These are phyloP conservation scores for Mythimna lalbum DNA, from an alignment of 2,888 invertebrate species.

Conservation along the genomic window DNA sequence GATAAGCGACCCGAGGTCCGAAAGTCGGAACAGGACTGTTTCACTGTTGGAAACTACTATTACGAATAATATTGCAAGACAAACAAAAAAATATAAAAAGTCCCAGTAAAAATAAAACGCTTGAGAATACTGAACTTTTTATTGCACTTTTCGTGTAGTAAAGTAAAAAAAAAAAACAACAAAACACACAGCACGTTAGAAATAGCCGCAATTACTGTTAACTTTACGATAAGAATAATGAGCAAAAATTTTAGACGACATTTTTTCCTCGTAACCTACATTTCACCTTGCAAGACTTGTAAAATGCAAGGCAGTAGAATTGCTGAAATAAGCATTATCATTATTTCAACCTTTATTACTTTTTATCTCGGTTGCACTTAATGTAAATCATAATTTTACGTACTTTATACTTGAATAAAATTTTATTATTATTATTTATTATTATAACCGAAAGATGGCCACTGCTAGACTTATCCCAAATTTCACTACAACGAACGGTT, in stretches of 20 bases:
- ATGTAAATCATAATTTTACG: too few species aligned
- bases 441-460: too few species aligned
- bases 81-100: background rate
- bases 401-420: too few species aligned
- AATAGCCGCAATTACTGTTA: slow-evolving; percentile 17
- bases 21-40: too few species aligned
- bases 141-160: background rate
- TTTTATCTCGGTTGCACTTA: too few species aligned
- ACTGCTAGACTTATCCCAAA: too few species aligned
- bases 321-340: slow-evolving; percentile 5
- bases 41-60: too few species aligned
- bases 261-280: slow-evolving; percentile 8
- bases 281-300: slow-evolving; percentile 4
- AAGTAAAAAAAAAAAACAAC: slow-evolving; percentile 5
- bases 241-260: slow-evolving; percentile 5
- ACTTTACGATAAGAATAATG: slow-evolving; percentile 19
- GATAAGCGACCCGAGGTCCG: too few species aligned
- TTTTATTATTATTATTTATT: too few species aligned
- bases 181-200: background rate
- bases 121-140: background rate
- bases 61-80: background rate
- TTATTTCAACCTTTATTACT: too few species aligned
- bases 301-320: slow-evolving; percentile 6
- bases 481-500: too few species aligned
- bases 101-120: background rate